Conservation (phyloP, 2,113 vertebrate species). For the Holacanthus passer region DNA sequence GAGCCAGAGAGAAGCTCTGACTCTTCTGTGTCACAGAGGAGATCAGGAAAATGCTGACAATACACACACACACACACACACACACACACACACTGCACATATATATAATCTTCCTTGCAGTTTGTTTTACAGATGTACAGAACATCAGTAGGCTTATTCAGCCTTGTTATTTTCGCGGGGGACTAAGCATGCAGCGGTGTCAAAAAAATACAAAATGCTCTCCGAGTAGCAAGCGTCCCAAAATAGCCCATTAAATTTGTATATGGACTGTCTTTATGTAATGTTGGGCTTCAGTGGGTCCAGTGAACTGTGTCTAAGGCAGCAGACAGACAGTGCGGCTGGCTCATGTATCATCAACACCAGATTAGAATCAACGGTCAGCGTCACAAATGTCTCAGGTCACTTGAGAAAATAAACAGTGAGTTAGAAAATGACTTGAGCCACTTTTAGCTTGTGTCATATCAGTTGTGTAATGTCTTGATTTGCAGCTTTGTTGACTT, state of each 20-base stretch:
- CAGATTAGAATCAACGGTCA: constrained; percentile 42
- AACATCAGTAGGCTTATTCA: not conserved
- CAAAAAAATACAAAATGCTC: constrained; percentile 1
- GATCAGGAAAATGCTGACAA: not conserved
- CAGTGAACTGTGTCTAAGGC: constrained; percentile 31
- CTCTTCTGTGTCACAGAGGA: constrained; percentile 3
- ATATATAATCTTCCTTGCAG: not conserved
- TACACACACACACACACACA: not conserved
- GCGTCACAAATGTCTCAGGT: constrained; percentile 28
- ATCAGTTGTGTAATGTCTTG: not conserved
- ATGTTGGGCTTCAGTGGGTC: constrained; percentile 20
- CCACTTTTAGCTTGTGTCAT: not conserved
- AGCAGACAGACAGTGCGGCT: constrained; percentile 1
- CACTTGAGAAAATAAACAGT: constrained; percentile 12
- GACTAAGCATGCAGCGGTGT: not conserved
- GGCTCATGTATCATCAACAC: constrained; percentile 25
- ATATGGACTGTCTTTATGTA: constrained; percentile 33
- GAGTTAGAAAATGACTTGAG: constrained; percentile 20
- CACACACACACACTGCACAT: not conserved
- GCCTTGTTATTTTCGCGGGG: not conserved
- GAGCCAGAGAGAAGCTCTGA: constrained; percentile 7
- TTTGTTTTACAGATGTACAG: not conserved
- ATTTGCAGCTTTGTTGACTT: not conserved
- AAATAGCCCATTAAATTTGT: constrained; percentile 36
- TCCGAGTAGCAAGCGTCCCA: not conserved